phyloP scores from a whole-genome alignment of 2,888 invertebrate genomes.

The Phorcus lineatus region DNA sequence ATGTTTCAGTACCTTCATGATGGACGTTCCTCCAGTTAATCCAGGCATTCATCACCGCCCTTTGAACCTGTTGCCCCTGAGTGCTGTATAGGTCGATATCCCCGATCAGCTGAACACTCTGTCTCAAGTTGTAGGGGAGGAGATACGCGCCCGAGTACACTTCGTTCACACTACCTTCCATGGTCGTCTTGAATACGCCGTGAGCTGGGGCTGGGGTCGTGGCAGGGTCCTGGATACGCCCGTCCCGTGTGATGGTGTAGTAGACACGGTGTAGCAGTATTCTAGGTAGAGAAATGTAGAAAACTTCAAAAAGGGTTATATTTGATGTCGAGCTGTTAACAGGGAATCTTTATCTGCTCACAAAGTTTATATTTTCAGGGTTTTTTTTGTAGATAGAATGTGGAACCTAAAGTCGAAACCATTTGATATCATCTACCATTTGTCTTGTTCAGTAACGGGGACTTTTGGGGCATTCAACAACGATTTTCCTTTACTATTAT shows the following conservation, averaged over 20 bases:
- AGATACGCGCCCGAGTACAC: neutral
- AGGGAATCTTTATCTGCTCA: too few species aligned
- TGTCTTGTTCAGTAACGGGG: too few species aligned
- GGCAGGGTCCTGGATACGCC: neutral
- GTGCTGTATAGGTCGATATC: neutral
- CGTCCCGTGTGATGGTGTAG: slow-evolving; percentile 1
- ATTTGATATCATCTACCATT: too few species aligned
- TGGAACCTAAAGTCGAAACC: too few species aligned
- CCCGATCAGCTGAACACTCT: neutral
- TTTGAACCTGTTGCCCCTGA: neutral
- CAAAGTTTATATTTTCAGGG: too few species aligned
- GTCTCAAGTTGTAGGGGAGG: neutral
- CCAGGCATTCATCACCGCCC: neutral
- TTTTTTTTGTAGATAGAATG: too few species aligned
- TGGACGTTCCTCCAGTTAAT: neutral
- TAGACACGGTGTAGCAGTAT: neutral
- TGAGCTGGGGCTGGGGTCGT: neutral
- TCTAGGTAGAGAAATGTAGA: neutral
- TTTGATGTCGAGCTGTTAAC: too few species aligned
- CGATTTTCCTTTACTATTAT: too few species aligned
- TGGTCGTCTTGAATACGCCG: neutral
- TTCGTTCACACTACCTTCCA: neutral
- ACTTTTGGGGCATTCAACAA: too few species aligned
- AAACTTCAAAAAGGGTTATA: too few species aligned
- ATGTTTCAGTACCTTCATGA: neutral